Evolutionary conservation across 2,797 vertebrate genomes (phyloP).

Genomic region (Tamandua tetradactyla): DNA sequence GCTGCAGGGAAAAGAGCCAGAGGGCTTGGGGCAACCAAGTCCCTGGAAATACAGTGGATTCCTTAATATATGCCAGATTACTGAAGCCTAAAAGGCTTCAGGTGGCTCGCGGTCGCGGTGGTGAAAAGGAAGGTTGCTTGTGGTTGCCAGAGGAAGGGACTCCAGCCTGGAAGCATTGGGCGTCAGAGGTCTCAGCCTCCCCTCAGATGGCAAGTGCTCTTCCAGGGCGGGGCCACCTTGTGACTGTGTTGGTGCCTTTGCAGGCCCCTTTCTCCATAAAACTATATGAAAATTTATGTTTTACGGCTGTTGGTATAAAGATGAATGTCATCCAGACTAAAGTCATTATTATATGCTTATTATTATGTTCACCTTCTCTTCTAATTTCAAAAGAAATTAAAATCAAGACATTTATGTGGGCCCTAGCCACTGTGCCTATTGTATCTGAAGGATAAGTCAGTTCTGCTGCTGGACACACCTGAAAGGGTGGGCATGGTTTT

Average conservation of each 20-base stretch:
- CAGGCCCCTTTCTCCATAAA: background rate
- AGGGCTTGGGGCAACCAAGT: background rate
- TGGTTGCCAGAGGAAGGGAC: background rate
- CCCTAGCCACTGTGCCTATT: background rate
- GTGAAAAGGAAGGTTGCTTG: too few relatives aligned
- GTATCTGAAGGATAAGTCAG: background rate
- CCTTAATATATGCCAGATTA: background rate
- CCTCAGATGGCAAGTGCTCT: background rate
- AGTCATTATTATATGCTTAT: background rate
- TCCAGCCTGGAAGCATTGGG: accelerated
- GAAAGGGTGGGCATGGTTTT: background rate
- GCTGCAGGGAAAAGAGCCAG: background rate
- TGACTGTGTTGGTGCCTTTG: background rate
- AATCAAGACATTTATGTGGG: background rate
- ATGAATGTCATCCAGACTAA: background rate
- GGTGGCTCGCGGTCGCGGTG: background rate
- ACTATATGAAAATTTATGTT: background rate
- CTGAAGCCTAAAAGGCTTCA: background rate
- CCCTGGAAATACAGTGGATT: background rate
- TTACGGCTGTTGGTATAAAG: constrained; percentile 11
- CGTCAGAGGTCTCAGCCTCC: background rate
- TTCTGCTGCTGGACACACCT: background rate
- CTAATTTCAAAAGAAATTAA: constrained; percentile 12
- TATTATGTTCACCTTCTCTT: constrained; percentile 6
- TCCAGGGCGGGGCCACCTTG: background rate